Conservation (phyloP, 1,140 invertebrate species). For the Chelonus insularis region DNA sequence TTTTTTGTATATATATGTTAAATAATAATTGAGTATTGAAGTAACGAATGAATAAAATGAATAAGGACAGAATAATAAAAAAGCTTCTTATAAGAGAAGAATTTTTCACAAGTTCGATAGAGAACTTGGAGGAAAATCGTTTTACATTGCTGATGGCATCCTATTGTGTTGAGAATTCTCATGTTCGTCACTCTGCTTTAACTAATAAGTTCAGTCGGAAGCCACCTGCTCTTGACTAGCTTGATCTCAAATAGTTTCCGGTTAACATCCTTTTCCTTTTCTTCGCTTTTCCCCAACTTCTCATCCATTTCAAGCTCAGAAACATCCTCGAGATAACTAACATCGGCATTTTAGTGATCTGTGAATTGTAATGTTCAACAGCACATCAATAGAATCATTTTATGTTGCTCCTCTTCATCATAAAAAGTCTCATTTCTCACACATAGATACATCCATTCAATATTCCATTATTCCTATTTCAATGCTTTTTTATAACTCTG, state of each 20-base stretch:
- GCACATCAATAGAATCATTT: too few species aligned
- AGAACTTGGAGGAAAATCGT: slow-evolving; percentile 14
- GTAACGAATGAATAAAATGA: background rate
- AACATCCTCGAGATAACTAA: background rate
- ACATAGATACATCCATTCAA: too few species aligned
- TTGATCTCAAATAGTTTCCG: background rate
- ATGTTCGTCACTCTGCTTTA: slow-evolving; percentile 12
- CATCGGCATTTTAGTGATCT: background rate
- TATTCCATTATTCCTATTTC: too few species aligned
- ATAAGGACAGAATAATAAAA: background rate
- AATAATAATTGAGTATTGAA: too few species aligned
- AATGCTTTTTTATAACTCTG: too few species aligned
- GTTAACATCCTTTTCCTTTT: background rate
- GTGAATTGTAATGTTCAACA: too few species aligned
- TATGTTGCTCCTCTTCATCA: too few species aligned
- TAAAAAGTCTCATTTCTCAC: too few species aligned
- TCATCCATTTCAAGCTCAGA: background rate
- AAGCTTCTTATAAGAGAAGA: background rate
- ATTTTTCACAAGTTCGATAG: background rate
- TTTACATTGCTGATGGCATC: slow-evolving; percentile 24
- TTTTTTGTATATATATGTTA: too few species aligned
- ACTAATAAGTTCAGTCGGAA: slow-evolving; percentile 22
- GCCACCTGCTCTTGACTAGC: slow-evolving; percentile 1
- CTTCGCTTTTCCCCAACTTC: background rate
- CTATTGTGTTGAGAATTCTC: slow-evolving; percentile 17